Evolutionary conservation across 1,140 invertebrate genomes (phyloP).

Genomic region (Anastrepha ludens): DNA sequence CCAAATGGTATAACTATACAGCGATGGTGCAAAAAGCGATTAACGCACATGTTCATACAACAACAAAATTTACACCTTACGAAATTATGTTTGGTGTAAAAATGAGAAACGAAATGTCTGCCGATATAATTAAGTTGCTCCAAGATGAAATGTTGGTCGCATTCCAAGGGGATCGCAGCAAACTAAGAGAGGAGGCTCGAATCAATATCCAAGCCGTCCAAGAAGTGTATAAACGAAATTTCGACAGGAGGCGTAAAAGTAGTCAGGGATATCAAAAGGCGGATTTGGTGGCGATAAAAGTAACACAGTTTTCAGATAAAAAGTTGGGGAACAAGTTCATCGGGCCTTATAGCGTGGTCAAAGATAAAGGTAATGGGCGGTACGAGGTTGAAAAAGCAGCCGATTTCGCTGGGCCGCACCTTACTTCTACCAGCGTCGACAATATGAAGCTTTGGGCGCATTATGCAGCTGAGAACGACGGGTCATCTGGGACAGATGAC

Average conservation of each 20-base stretch:
- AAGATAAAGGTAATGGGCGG: neutral
- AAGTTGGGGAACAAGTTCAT: slow-evolving; percentile 23
- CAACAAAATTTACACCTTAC: neutral
- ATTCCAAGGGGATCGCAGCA: neutral
- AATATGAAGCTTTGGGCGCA: slow-evolving; percentile 22
- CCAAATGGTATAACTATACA: neutral
- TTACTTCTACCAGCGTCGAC: neutral
- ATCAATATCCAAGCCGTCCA: slow-evolving; percentile 20
- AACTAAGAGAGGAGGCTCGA: slow-evolving; percentile 9
- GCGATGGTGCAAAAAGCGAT: neutral
- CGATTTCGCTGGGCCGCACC: neutral
- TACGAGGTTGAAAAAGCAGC: neutral
- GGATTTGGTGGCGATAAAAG: slow-evolving; percentile 70
- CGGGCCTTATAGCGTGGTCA: slow-evolving; percentile 26
- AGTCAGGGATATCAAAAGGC: slow-evolving; percentile 62
- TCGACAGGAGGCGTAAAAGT: slow-evolving; percentile 59
- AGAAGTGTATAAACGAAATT: neutral
- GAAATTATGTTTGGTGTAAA: neutral
- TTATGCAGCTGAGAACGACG: neutral
- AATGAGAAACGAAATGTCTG: neutral
- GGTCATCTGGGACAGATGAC: slow-evolving; percentile 51
- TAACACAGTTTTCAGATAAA: slow-evolving; percentile 66
- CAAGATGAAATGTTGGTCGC: slow-evolving; percentile 64
- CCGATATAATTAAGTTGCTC: slow-evolving; percentile 55
- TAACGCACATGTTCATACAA: neutral